Evolutionary conservation across 2,113 vertebrate genomes (phyloP).

Genomic region (Hystrix cristata): DNA sequence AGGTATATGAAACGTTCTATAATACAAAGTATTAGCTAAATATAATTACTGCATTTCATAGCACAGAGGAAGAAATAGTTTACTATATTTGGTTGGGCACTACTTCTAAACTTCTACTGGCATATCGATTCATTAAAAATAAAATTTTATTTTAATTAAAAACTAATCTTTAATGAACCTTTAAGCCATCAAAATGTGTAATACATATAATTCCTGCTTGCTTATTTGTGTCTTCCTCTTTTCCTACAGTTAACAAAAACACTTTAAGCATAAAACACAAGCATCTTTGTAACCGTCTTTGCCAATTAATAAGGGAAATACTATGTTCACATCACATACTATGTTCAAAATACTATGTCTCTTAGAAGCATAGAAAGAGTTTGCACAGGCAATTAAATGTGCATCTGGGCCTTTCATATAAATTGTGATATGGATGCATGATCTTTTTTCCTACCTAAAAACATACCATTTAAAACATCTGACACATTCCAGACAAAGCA

Average conservation of each 20-base stretch:
- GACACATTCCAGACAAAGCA: conserved; percentile 53
- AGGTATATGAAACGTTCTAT: neutral
- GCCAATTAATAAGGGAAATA: neutral
- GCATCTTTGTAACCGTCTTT: neutral
- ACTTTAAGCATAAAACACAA: neutral
- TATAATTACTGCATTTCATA: conserved; percentile 30
- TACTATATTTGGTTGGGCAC: neutral
- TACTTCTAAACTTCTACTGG: neutral
- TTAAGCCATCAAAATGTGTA: neutral
- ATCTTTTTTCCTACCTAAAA: conserved; percentile 54
- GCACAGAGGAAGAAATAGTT: neutral
- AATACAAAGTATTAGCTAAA: neutral
- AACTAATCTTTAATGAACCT: neutral
- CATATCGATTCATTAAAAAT: neutral
- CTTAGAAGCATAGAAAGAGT: neutral
- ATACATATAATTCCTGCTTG: neutral
- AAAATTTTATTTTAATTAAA: conserved; percentile 37
- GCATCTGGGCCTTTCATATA: conserved; percentile 55
- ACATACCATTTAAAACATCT: conserved; percentile 62
- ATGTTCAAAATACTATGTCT: neutral
- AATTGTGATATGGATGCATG: conserved; percentile 33
- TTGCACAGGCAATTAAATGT: conserved; percentile 29
- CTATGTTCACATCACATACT: neutral
- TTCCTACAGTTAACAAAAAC: neutral
- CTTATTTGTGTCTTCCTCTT: neutral